Conservation (phyloP, 2,888 invertebrate species). For the Drosophila anomalipes region DNA sequence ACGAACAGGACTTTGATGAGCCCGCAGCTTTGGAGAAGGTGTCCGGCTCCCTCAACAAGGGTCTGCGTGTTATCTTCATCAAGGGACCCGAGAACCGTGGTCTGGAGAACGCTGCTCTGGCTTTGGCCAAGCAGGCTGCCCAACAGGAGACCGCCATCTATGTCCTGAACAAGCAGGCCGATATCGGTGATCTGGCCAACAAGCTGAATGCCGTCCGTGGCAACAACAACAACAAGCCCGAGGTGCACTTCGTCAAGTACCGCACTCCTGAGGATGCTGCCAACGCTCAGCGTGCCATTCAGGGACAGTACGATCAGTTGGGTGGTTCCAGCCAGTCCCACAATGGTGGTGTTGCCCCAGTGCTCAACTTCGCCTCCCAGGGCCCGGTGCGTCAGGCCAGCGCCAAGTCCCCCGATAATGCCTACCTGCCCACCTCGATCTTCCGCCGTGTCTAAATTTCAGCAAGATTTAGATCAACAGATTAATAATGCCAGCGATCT, state of each 20-base stretch:
- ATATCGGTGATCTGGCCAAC: conserved; percentile 75
- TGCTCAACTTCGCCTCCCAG: conserved; percentile 80
- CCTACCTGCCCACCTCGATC: conserved; percentile 75
- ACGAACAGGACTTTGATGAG: conserved; percentile 81
- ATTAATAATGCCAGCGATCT: conserved; percentile 65
- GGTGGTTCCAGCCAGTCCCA: conserved; percentile 67
- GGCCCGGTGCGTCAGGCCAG: conserved; percentile 53
- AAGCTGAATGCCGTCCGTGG: conserved; percentile 74
- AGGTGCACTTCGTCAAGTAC: conserved; percentile 84
- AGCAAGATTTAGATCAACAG: conserved; percentile 39
- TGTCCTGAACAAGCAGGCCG: conserved; percentile 82
- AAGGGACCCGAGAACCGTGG: conserved; percentile 83
- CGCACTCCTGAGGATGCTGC: conserved; percentile 83
- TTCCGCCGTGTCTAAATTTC: conserved; percentile 74
- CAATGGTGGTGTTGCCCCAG: conserved; percentile 80
- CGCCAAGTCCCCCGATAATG: conserved; percentile 66
- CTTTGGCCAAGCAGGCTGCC: conserved; percentile 75
- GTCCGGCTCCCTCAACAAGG: conserved; percentile 74
- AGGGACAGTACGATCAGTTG: conserved; percentile 77
- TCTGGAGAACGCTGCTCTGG: conserved; percentile 77
- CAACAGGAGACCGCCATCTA: conserved; percentile 83
- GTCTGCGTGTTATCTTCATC: conserved; percentile 83
- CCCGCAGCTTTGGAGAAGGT: conserved; percentile 62
- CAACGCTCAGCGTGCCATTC: conserved; percentile 82
- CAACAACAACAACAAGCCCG: conserved; percentile 79